Percentiles rank a stretch among this genome's conserved stretches.
Conservation (phyloP, 2,113 vertebrate genomes). For the Barnardius zonarius region DNA sequence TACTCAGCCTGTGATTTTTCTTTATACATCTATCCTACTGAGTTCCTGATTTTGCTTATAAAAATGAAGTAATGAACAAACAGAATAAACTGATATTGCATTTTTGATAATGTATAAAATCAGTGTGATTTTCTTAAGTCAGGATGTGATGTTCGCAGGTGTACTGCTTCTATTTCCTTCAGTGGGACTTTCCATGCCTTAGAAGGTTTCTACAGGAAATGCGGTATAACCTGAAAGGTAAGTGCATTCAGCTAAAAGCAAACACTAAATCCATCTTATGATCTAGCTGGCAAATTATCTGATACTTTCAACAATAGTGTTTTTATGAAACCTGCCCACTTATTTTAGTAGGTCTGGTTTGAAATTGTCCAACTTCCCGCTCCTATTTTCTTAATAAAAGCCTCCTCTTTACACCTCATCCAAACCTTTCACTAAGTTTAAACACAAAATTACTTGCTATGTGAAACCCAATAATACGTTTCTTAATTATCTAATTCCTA, state of each 20-base stretch:
- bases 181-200: neutral
- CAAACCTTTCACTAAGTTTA: conserved; percentile 7
- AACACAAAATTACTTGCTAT: conserved; percentile 48
- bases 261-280: neutral
- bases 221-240: neutral
- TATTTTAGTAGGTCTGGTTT: neutral
- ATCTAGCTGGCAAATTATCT: neutral
- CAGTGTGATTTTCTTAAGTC: neutral
- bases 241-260: neutral
- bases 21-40: neutral
- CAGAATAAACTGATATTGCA: neutral
- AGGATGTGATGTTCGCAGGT: neutral
- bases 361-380: neutral
- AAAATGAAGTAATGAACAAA: neutral
- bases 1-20: neutral
- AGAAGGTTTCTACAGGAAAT: neutral
- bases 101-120: neutral
- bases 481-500: conserved; percentile 20
- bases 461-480: conserved; percentile 35
- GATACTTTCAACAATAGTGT: neutral
- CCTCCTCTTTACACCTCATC: neutral
- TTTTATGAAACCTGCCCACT: neutral
- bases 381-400: conserved; percentile 4
- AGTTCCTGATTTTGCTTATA: neutral
- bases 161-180: neutral